Evolutionary conservation across 2,113 vertebrate species (phyloP).

Genomic region (Furnarius figulus): DNA sequence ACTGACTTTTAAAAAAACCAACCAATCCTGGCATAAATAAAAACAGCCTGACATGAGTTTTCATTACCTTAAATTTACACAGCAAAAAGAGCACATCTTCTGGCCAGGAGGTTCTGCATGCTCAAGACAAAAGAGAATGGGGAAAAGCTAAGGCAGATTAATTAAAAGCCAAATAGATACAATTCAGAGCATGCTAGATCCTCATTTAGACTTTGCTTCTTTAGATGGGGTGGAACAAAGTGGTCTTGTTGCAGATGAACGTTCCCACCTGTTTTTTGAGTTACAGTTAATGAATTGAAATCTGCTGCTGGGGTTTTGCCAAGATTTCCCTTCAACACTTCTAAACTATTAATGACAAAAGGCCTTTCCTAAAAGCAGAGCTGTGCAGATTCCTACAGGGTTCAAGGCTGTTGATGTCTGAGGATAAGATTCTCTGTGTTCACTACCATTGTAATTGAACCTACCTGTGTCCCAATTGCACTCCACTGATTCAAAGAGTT

Average conservation of each 20-base stretch:
- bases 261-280: background rate
- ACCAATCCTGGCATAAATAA: background rate
- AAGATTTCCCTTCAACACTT: background rate
- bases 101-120: background rate
- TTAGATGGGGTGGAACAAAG: background rate
- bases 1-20: background rate
- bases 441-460: accelerated
- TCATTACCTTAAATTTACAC: background rate
- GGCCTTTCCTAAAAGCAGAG: background rate
- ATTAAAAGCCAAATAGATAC: background rate
- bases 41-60: background rate
- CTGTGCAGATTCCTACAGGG: background rate
- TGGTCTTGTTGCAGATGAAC: background rate
- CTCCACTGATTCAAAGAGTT: background rate
- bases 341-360: background rate
- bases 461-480: accelerated
- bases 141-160: background rate
- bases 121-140: background rate
- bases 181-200: background rate
- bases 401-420: background rate
- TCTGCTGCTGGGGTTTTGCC: background rate
- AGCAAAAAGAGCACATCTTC: background rate
- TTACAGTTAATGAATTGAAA: background rate
- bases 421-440: background rate
- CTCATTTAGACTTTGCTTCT: background rate